Base-by-base conservation (phyloP, 2,888 invertebrate species). In the Papilio elwesi region DNA sequence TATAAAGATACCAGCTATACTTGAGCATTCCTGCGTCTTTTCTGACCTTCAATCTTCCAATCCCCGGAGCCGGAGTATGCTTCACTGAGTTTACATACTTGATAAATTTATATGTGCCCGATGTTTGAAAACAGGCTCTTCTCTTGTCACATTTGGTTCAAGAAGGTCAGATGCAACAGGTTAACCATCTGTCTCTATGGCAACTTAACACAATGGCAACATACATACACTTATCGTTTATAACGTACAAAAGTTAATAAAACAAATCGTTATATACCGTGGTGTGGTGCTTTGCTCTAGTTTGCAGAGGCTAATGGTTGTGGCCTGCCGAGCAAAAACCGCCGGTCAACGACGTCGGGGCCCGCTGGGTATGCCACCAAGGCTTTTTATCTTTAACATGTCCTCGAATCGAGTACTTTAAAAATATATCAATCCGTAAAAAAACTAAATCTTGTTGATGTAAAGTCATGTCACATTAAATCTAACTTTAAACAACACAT, bases 301-400 rank as follows among this genome's bases (percentile, higher is more conserved):
- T 86, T 88, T 82, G 83, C 85, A 82, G 85, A 86, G 83, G 82
- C 83, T 82, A 82, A 79, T 79, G 79, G 80, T 68, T 68, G 82
- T 80, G 82, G 81, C 80, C 81, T 79, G 82, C 81, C 82, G 85
- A 85, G 89, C 90, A 92, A 92, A 92, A 92, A 90, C 85, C 78
- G 76, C 76, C 89, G 91, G 92, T 92, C 92, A 91, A 80, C 89
- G 91, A 89, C 91, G 89, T 85, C 81, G 91, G 81, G 92, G 91
- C 93, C 91, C 88, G 84, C 80, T 83, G 89, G 89, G 90, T 88
- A 78, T 74, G 53, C 73, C 71, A 74, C 55, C 64, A 55, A 55
- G 13, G 15, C 47, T 55, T 47, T 43, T 67, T 67, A 38, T n/a
- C 67, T 43, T 62, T 43, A 59, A 62, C 59, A 62, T 62, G 59